Percentiles rank a stretch among this genome's conserved stretches.
These are phyloP conservation scores for Enteromius radiatus DNA, from an alignment of 2,797 vertebrate genomes.

Conservation along the genomic window DNA sequence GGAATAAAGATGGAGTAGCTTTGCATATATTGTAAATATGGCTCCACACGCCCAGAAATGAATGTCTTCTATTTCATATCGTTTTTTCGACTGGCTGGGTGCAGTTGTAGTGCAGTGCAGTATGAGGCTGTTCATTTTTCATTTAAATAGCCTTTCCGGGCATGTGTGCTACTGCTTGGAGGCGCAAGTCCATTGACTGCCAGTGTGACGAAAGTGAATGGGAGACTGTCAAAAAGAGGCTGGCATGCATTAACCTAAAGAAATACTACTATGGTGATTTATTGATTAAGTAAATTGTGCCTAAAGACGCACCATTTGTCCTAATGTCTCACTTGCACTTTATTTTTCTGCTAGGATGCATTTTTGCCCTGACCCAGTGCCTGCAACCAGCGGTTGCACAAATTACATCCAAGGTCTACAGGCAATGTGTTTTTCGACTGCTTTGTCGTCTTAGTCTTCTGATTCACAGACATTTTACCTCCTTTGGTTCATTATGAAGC, in stretches of 20 bases:
- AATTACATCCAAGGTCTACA: not conserved
- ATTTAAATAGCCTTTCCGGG: constrained; percentile 58
- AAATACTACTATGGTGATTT: constrained; percentile 76
- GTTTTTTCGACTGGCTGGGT: constrained; percentile 48
- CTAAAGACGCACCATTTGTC: constrained; percentile 47
- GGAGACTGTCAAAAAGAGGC: constrained; percentile 45
- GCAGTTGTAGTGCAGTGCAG: constrained; percentile 32
- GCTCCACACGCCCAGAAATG: constrained; percentile 44
- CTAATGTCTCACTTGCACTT: constrained; percentile 26
- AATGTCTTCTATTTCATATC: constrained; percentile 45
- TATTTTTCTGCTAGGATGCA: not conserved
- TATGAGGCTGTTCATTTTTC: constrained; percentile 57
- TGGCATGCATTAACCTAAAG: constrained; percentile 70
- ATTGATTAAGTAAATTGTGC: constrained; percentile 75
- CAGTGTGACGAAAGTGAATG: constrained; percentile 64
- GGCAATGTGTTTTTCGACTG: not conserved
- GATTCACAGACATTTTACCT: constrained; percentile 9
- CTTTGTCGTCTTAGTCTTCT: constrained; percentile 1
- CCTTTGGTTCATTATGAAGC: not conserved
- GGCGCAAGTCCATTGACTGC: constrained; percentile 53
- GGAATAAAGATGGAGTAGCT: constrained; percentile 42
- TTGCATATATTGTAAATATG: constrained; percentile 45
- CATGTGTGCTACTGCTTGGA: constrained; percentile 46
- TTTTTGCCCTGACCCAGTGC: not conserved
- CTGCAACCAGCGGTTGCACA: not conserved